These are phyloP conservation scores for Procapra przewalskii DNA, from an alignment of 2,113 vertebrate species.

Conservation along the genomic window DNA sequence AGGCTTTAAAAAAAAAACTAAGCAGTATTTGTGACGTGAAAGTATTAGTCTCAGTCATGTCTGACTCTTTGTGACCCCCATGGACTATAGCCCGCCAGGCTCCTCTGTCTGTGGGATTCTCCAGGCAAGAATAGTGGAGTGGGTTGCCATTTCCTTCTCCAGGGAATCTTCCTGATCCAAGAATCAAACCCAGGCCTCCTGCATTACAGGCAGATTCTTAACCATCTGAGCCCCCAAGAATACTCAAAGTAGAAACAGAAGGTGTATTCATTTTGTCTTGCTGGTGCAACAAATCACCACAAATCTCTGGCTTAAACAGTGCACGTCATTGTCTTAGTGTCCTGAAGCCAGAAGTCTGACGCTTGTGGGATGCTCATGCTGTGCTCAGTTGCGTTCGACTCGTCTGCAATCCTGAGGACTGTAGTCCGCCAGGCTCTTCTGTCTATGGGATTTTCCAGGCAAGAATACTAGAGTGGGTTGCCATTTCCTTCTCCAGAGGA, in stretches of 20 bases:
- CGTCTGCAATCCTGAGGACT: neutral
- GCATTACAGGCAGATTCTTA: neutral
- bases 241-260: neutral
- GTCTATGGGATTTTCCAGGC: neutral
- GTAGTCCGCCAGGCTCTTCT: neutral
- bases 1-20: neutral
- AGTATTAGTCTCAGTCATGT: neutral
- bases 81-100: fast-evolving
- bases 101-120: neutral
- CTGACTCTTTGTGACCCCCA: neutral
- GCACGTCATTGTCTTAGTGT: neutral
- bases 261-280: neutral
- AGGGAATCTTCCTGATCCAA: neutral
- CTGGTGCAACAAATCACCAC: neutral
- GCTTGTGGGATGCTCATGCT: neutral
- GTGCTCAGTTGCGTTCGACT: neutral
- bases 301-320: neutral
- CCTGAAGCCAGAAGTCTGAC: neutral
- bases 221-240: neutral
- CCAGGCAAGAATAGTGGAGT: neutral
- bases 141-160: neutral
- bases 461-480: neutral
- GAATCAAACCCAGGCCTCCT: neutral
- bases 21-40: neutral
- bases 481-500: neutral